Conservation (phyloP, 2,888 invertebrate genomes). For the Cantharis lateralis region DNA sequence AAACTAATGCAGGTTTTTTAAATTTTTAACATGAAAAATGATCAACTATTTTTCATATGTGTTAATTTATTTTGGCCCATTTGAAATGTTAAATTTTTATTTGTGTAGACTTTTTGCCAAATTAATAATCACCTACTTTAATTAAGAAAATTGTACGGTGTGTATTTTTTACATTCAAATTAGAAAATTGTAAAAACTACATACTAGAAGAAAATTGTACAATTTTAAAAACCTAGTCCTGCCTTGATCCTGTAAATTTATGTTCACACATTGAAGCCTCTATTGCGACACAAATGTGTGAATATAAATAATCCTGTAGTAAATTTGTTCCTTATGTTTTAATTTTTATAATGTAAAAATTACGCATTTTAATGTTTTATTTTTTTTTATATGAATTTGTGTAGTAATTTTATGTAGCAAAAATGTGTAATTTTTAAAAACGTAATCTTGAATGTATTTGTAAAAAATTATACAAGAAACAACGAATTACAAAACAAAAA, state of each 20-base stretch:
- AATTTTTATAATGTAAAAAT: constrained; percentile 29
- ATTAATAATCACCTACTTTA: not conserved
- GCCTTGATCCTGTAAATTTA: constrained; percentile 10
- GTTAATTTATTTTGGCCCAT: not conserved
- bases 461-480: constrained; percentile 6
- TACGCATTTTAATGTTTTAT: constrained; percentile 2
- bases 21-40: not conserved
- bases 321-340: constrained; percentile 6
- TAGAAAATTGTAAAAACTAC: constrained; percentile 15
- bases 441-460: constrained; percentile 1
- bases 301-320: constrained; percentile 9
- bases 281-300: not conserved
- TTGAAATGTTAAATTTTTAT: not conserved
- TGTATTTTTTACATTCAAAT: constrained; percentile 29
- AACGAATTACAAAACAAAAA: constrained; percentile 5
- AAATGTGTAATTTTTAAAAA: constrained; percentile 22
- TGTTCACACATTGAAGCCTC: constrained; percentile 3
- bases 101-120: constrained; percentile 8
- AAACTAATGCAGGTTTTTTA: not conserved
- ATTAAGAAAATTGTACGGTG: constrained; percentile 28
- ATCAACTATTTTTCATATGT: not conserved
- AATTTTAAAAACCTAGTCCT: constrained; percentile 3
- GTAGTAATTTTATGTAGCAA: not conserved
- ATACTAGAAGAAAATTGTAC: constrained; percentile 20
- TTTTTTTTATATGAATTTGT: not conserved